Conservation (phyloP, 1,140 invertebrate genomes). For the Aphidius gifuensis region DNA sequence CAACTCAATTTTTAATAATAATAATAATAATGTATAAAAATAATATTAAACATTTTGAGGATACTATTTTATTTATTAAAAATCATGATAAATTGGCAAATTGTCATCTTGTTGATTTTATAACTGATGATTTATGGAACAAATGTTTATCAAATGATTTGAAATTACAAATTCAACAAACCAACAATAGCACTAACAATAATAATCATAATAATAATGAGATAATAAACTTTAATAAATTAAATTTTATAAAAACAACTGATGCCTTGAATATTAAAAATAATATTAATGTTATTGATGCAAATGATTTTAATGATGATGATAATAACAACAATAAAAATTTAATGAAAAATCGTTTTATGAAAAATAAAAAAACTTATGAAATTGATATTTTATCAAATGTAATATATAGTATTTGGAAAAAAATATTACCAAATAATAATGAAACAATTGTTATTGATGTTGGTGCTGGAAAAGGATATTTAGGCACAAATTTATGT, state of each 20-base stretch:
- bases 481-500: constrained; percentile 72
- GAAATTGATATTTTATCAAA: constrained; percentile 67
- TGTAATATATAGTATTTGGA: constrained; percentile 37
- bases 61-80: constrained; percentile 58
- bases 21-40: constrained; percentile 25
- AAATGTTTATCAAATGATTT: constrained; percentile 58
- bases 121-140: constrained; percentile 69
- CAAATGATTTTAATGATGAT: constrained; percentile 14
- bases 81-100: constrained; percentile 64
- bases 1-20: constrained; percentile 51
- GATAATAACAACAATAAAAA: constrained; percentile 4
- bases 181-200: constrained; percentile 32
- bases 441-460: constrained; percentile 62
- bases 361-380: constrained; percentile 78
- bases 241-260: constrained; percentile 31
- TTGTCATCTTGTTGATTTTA: constrained; percentile 78
- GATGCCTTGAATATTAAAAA: constrained; percentile 33
- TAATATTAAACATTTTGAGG: constrained; percentile 54
- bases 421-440: constrained; percentile 18
- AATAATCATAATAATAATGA: too few relatives aligned
- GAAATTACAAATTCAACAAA: constrained; percentile 54
- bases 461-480: constrained; percentile 83
- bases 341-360: constrained; percentile 56
- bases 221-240: too few relatives aligned
- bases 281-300: constrained; percentile 16